Conservation (phyloP, 2,797 vertebrate species). For the Euthynnus affinis region DNA sequence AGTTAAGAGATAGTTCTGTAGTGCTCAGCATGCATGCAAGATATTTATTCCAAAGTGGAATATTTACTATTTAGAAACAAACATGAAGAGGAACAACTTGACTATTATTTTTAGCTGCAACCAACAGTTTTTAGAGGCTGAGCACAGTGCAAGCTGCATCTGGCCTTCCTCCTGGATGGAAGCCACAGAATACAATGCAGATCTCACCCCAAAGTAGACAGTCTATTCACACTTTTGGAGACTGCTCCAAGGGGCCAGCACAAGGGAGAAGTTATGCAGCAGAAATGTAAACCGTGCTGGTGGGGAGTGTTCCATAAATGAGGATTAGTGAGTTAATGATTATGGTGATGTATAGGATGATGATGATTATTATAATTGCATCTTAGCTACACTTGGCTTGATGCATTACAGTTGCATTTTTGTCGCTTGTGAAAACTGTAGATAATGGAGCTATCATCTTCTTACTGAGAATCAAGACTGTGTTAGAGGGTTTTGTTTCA, state of each 20-base stretch:
- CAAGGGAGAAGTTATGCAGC: slow-evolving; percentile 11
- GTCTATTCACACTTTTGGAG: not conserved
- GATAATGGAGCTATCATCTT: slow-evolving; percentile 12
- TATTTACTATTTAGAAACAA: not conserved
- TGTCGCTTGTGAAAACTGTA: slow-evolving; percentile 13
- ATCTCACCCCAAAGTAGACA: not conserved
- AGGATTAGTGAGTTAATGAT: not conserved
- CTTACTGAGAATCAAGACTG: not conserved
- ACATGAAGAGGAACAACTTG: not conserved
- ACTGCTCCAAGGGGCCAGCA: not conserved
- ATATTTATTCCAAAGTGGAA: slow-evolving; percentile 17
- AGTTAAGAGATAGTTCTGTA: too few relatives aligned
- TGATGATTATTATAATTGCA: not conserved
- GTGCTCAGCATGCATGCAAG: too few relatives aligned
- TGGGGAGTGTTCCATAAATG: not conserved
- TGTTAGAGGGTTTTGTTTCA: not conserved
- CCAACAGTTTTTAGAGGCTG: not conserved
- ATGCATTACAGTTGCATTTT: slow-evolving; percentile 11
- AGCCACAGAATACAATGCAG: not conserved
- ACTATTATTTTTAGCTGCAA: not conserved
- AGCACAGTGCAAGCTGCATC: not conserved
- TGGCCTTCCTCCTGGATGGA: not conserved
- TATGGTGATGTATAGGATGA: not conserved
- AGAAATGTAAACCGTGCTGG: not conserved
- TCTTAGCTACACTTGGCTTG: not conserved